These are phyloP conservation scores for Argyra leucocephala DNA, from an alignment of 2,888 invertebrate species.

Conservation along the genomic window DNA sequence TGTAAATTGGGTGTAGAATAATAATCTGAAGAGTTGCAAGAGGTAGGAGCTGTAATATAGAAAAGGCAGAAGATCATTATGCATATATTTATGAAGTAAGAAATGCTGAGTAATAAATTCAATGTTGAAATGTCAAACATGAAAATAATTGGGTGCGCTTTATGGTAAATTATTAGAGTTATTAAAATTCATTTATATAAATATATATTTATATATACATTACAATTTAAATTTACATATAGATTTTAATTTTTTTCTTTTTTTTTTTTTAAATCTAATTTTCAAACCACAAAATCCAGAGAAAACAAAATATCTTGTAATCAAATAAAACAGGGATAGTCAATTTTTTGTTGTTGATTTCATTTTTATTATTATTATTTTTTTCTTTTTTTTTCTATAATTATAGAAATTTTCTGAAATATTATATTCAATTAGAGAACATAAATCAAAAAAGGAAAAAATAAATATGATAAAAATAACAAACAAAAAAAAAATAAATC, in stretches of 20 bases:
- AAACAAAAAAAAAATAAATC: too few relatives aligned
- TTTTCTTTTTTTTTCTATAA: neutral
- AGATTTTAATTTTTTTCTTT: neutral
- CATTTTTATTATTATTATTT: neutral
- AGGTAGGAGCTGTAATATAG: too few relatives aligned
- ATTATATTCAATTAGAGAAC: conserved; percentile 6
- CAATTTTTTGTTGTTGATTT: neutral
- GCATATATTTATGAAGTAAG: too few relatives aligned
- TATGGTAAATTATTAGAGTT: conserved; percentile 4
- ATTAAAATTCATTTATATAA: neutral
- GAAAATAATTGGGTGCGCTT: neutral
- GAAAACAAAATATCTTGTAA: too few relatives aligned
- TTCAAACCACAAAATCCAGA: too few relatives aligned
- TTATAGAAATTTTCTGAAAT: neutral
- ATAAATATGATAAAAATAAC: too few relatives aligned
- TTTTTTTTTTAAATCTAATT: neutral
- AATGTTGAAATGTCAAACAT: conserved; percentile 2
- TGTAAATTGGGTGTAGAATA: too few relatives aligned
- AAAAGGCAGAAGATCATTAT: too few relatives aligned
- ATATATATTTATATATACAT: neutral
- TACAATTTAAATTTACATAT: neutral
- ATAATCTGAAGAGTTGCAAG: too few relatives aligned
- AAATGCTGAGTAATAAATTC: neutral
- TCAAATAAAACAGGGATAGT: neutral
- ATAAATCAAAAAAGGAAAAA: neutral